Base-by-base conservation (phyloP, 1,140 invertebrate species). In the Drosophila burlai region DNA sequence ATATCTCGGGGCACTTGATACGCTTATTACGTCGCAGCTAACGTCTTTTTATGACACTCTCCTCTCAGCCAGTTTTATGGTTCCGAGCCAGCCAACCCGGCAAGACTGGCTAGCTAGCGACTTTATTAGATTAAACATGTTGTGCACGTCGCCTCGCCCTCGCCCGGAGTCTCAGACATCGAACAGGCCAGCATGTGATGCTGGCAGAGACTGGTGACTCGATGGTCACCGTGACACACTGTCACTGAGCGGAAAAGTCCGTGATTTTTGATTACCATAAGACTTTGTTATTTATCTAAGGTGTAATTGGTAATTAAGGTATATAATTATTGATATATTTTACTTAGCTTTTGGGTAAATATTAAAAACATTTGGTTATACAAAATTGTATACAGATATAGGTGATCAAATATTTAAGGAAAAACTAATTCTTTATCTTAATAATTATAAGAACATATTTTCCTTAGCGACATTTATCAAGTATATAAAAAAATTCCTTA, bases 61-160 rank as follows among this genome's bases (percentile, higher is more conserved):
- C 54, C 52, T 60, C 18, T 18, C 71, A 10, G 36, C 21, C 52
- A 74, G 60, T 84, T 89, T 90, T 85, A 85, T 85, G 79, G 78
- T 24, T 16, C 52, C 8, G 7, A 55, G 21, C 52, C 34, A 38
- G 74, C 62, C 77, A 68, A 66, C 21, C 40, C 75, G 55, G 16
- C 72, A 69, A 24, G 54, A 55, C 73, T 58, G 69, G 76, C 76
- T 66, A 80, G 74, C 75, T 73, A 80, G 74, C 75, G 81, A 85
- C 85, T 89, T 89, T 89, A 89, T 90, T 89, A 85, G 85, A 89
- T 89, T 90, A 90, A 90, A 85, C 85, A 89, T 89, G 85, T 85
- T 89, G 81, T 84, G 67, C 75, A 80, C 75, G 75, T 76, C 77
- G 81, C 52, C 31, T 54, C 18, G 47, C 47, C 49, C 36, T 38